Percentiles rank a stretch among this genome's conserved stretches.
Evolutionary conservation across 1,140 invertebrate species (phyloP).

Genomic region (Limonius californicus): DNA sequence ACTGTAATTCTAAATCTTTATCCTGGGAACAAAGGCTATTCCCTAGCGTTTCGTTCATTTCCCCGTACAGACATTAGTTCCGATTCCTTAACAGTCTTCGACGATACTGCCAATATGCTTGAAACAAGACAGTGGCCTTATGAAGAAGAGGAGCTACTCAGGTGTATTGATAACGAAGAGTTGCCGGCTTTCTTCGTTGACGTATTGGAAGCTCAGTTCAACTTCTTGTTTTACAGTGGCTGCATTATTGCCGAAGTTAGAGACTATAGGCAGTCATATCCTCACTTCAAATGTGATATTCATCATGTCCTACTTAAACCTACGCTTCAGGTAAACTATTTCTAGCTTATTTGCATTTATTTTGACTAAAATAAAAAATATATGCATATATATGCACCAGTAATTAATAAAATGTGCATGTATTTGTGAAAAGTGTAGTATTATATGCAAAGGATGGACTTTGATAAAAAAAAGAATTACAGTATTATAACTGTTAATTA

Average conservation of each 20-base stretch:
- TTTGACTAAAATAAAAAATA: too few relatives aligned
- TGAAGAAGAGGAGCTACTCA: constrained; percentile 70
- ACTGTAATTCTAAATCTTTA: constrained; percentile 88
- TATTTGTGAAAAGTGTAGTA: too few relatives aligned
- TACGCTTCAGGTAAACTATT: constrained; percentile 70
- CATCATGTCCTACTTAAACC: constrained; percentile 86
- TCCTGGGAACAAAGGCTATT: constrained; percentile 88
- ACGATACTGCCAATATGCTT: constrained; percentile 58
- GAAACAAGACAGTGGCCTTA: constrained; percentile 74
- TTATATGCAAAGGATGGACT: too few relatives aligned
- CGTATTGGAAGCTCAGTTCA: constrained; percentile 73
- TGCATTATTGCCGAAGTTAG: constrained; percentile 89
- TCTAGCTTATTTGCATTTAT: neutral
- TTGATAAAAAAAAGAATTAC: too few relatives aligned
- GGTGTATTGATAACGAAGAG: constrained; percentile 80
- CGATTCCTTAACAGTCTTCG: constrained; percentile 44
- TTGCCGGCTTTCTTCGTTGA: constrained; percentile 82
- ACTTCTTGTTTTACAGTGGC: constrained; percentile 83
- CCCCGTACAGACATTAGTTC: constrained; percentile 20
- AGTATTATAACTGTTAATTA: too few relatives aligned
- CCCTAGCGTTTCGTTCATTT: constrained; percentile 56
- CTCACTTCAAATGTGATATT: constrained; percentile 66
- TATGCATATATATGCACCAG: too few relatives aligned
- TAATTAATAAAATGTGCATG: too few relatives aligned
- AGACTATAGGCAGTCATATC: constrained; percentile 78